Conservation (phyloP, 2,797 vertebrate species). For the Heteromormyrus szaboi region DNA sequence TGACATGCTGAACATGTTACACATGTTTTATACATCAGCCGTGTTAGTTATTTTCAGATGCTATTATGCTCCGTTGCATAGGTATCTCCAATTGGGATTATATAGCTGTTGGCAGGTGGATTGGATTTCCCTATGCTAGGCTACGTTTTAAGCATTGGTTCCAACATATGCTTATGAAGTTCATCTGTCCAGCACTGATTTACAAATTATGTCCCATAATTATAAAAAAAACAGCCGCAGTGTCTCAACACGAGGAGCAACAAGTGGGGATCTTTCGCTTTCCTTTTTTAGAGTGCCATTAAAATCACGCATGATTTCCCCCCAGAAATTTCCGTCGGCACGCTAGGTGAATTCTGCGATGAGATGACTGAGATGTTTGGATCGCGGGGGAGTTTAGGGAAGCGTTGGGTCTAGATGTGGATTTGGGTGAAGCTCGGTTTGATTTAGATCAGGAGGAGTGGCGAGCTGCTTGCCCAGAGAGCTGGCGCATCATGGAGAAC, state of each 20-base stretch:
- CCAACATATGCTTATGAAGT: neutral
- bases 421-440: neutral
- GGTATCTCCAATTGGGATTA: neutral
- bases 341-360: neutral
- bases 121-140: neutral
- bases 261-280: neutral
- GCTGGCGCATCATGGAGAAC: constrained; percentile 16
- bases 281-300: neutral
- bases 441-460: constrained; percentile 19
- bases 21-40: neutral
- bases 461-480: neutral
- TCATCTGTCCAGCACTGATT: neutral
- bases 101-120: neutral
- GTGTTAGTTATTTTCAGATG: neutral
- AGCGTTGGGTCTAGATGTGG: neutral
- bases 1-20: neutral
- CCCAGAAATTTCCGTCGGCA: neutral
- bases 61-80: neutral
- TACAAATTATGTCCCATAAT: neutral
- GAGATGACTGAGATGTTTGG: neutral
- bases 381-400: neutral
- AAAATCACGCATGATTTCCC: neutral
- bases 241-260: neutral
- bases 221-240: neutral
- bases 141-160: neutral